Percentiles rank a stretch among this genome's conserved stretches.
These are phyloP conservation scores for Astur gentilis DNA, from an alignment of 2,113 vertebrate genomes.

Conservation along the genomic window DNA sequence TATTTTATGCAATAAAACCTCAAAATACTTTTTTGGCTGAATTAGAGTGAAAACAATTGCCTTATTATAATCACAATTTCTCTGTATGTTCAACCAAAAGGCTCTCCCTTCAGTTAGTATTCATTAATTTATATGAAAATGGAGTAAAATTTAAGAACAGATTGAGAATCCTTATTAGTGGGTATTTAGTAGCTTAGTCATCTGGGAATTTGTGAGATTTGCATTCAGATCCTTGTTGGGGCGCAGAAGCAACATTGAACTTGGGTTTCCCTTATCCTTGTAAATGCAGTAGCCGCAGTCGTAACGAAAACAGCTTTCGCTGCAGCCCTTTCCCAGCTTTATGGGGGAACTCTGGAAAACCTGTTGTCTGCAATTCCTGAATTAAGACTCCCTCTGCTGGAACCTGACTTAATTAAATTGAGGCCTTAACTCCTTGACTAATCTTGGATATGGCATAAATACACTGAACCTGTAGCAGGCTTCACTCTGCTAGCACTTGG, in stretches of 20 bases:
- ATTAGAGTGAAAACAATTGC: not conserved
- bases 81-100: not conserved
- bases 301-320: fast-evolving
- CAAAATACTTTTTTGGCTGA: not conserved
- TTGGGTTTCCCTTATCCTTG: not conserved
- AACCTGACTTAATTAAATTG: not conserved
- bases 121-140: not conserved
- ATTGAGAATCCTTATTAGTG: not conserved
- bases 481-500: fast-evolving
- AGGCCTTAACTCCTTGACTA: not conserved
- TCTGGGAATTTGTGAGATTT: not conserved
- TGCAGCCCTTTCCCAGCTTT: not conserved
- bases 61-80: not conserved
- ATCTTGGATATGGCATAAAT: not conserved
- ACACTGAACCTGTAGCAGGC: fast-evolving
- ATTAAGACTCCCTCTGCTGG: not conserved
- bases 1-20: not conserved
- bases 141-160: not conserved
- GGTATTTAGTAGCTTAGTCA: not conserved
- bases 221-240: not conserved
- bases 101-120: not conserved
- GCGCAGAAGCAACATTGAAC: not conserved
- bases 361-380: not conserved
- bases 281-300: not conserved
- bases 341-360: not conserved